Evolutionary conservation across 2,888 invertebrate species (phyloP).

Genomic region (Caradrina clavipalpis): DNA sequence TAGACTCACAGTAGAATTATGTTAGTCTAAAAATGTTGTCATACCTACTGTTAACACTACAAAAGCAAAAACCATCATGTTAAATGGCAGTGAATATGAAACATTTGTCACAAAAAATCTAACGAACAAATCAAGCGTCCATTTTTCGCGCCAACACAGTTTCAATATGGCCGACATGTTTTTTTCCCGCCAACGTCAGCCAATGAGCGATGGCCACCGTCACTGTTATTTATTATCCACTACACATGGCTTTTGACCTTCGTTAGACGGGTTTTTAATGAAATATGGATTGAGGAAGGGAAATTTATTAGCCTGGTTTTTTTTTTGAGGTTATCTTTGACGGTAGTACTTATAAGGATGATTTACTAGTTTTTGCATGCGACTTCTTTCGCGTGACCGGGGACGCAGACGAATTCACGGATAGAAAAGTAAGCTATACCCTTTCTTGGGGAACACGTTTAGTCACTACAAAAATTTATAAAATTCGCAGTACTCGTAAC

Average conservation of each 20-base stretch:
- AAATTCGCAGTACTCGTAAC: too few relatives aligned
- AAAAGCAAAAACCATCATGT: neutral
- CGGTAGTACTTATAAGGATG: neutral
- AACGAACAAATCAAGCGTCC: conserved; percentile 21
- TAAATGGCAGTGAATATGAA: conserved; percentile 4
- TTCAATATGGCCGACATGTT: conserved; percentile 43
- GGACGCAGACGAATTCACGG: too few relatives aligned
- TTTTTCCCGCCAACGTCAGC: conserved; percentile 26
- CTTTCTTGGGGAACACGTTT: too few relatives aligned
- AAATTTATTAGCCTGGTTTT: conserved; percentile 28
- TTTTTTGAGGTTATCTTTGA: neutral
- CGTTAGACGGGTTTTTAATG: conserved; percentile 35
- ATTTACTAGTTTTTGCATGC: too few relatives aligned
- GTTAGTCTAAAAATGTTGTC: too few relatives aligned
- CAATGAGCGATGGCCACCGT: conserved; percentile 49
- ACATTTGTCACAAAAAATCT: conserved; percentile 21
- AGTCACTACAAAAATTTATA: too few relatives aligned
- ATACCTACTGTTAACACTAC: neutral
- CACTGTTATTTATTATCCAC: conserved; percentile 58
- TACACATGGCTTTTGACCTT: conserved; percentile 35
- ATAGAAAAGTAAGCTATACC: too few relatives aligned
- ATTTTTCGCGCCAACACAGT: conserved; percentile 37
- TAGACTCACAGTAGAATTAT: too few relatives aligned
- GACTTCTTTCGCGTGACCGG: too few relatives aligned
- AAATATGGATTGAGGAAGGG: conserved; percentile 29